These are phyloP conservation scores for Cynopterus brachyotis DNA, from an alignment of 2,113 vertebrate species.

Conservation along the genomic window DNA sequence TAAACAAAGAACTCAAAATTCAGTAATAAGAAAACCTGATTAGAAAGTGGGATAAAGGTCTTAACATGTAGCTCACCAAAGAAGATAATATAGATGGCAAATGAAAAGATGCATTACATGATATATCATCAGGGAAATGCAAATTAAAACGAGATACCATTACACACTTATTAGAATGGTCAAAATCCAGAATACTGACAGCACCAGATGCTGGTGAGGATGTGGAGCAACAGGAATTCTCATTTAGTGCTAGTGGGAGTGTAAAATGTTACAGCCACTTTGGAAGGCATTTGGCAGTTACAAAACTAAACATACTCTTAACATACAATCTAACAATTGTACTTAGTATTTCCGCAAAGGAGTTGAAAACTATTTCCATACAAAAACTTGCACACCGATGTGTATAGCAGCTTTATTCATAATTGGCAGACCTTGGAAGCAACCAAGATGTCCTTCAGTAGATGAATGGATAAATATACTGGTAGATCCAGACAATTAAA, in stretches of 20 bases:
- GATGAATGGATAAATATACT: not conserved
- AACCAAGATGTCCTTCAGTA: not conserved
- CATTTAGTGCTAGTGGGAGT: not conserved
- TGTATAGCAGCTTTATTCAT: not conserved
- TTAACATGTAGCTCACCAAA: not conserved
- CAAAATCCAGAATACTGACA: not conserved
- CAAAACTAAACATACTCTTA: not conserved
- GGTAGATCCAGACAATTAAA: not conserved
- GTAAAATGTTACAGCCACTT: not conserved
- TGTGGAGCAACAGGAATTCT: not conserved
- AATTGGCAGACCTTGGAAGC: not conserved
- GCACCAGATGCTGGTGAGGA: not conserved
- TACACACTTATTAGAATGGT: not conserved
- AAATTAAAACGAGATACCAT: not conserved
- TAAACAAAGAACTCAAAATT: not conserved
- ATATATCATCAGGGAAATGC: not conserved
- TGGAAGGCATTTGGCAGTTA: not conserved
- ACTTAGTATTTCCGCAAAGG: not conserved
- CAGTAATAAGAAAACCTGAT: not conserved
- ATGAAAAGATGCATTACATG: not conserved
- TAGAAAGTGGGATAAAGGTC: not conserved
- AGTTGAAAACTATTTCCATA: not conserved
- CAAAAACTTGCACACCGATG: not conserved
- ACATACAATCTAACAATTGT: not conserved
- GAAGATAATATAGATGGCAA: not conserved